These are phyloP conservation scores for Octomys mimax DNA, from an alignment of 2,797 vertebrate genomes.

Conservation along the genomic window DNA sequence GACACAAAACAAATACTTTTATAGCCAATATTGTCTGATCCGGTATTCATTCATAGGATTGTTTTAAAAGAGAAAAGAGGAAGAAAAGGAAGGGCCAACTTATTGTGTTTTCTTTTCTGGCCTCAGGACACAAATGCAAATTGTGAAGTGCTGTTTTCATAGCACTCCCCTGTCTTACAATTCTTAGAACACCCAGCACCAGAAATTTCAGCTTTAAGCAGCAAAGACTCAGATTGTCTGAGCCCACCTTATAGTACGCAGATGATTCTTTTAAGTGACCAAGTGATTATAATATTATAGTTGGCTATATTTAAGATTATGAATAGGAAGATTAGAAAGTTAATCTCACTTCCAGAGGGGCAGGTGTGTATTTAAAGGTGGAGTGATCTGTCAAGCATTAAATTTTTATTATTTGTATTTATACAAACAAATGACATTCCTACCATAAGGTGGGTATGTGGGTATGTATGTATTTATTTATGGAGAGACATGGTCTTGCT, in stretches of 20 bases:
- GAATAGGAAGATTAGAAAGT: conserved; percentile 30
- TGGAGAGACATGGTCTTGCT: background rate
- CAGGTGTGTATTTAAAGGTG: background rate
- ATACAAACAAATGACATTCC: background rate
- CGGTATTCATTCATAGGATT: conserved; percentile 38
- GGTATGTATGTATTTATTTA: background rate
- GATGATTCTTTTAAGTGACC: conserved; percentile 17
- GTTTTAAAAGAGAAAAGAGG: conserved; percentile 29
- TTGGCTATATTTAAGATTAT: conserved; percentile 53
- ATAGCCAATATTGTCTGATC: conserved; percentile 1
- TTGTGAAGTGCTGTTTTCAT: conserved; percentile 48
- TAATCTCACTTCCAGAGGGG: background rate
- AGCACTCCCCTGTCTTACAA: conserved; percentile 39
- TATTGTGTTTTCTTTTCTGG: conserved; percentile 58
- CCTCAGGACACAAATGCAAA: background rate
- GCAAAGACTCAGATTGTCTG: conserved; percentile 6
- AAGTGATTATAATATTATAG: conserved; percentile 29
- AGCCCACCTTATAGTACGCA: background rate
- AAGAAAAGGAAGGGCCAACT: background rate
- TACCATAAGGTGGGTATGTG: background rate
- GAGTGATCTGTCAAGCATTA: conserved; percentile 2
- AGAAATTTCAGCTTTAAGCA: conserved; percentile 35
- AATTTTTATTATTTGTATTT: background rate
- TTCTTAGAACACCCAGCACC: conserved; percentile 4
- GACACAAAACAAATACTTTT: conserved; percentile 40